Evolutionary conservation across 1,140 invertebrate genomes (phyloP).

Genomic region (Holotrichia oblita): DNA sequence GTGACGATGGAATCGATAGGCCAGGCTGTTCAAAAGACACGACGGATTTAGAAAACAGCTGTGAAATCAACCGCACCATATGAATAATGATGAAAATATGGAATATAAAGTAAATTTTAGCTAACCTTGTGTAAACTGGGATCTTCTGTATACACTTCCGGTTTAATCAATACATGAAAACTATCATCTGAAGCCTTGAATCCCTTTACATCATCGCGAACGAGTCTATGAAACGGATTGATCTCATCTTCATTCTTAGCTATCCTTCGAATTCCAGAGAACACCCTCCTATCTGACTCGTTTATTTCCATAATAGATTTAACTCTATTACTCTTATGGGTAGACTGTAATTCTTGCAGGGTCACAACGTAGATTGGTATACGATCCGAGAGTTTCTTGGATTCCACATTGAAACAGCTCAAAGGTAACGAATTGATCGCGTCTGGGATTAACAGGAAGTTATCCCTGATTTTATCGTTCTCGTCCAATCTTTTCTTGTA

Average conservation of each 20-base stretch:
- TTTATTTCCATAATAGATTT: conserved; percentile 1
- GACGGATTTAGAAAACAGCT: too few species aligned
- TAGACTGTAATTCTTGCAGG: background rate
- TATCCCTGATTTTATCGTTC: conserved; percentile 24
- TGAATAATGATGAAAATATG: background rate
- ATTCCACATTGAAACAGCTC: background rate
- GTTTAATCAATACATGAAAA: background rate
- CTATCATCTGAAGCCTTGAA: background rate
- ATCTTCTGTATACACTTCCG: background rate
- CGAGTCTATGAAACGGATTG: background rate
- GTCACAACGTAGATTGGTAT: background rate
- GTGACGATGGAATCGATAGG: too few species aligned
- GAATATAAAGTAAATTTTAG: background rate
- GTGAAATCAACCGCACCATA: too few species aligned
- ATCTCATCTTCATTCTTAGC: background rate
- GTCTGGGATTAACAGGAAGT: conserved; percentile 15
- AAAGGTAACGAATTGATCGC: background rate
- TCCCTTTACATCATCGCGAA: too few species aligned
- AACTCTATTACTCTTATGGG: background rate
- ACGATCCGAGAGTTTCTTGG: background rate
- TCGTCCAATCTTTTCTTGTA: background rate
- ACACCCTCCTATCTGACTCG: background rate
- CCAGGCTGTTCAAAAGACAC: too few species aligned
- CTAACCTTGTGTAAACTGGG: background rate
- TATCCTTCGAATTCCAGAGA: background rate